Percentiles rank a stretch among this genome's conserved stretches.
Evolutionary conservation across 2,113 vertebrate species (phyloP).

Genomic region (Syrmaticus mikado): DNA sequence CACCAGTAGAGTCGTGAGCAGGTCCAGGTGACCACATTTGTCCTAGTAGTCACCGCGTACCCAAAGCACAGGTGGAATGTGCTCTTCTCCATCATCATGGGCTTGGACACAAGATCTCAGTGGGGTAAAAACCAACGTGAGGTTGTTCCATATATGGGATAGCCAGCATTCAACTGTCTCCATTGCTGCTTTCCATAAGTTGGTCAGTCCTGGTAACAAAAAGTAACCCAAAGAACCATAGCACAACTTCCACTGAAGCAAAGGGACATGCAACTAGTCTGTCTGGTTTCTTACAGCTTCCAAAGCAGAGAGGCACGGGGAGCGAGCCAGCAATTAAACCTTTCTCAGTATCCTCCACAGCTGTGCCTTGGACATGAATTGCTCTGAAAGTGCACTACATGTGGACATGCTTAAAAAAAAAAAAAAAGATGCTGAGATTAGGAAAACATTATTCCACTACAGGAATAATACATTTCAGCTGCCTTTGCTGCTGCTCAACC

Average conservation of each 20-base stretch:
- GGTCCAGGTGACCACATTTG: background rate
- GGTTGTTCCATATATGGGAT: background rate
- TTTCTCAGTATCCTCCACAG: slow-evolving; percentile 36
- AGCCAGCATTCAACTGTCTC: background rate
- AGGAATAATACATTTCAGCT: slow-evolving; percentile 66
- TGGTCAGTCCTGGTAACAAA: background rate
- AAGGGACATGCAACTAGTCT: background rate
- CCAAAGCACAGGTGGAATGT: background rate
- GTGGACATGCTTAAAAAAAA: slow-evolving; percentile 58
- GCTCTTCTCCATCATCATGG: background rate
- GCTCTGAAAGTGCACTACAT: slow-evolving; percentile 45
- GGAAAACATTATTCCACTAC: slow-evolving; percentile 65
- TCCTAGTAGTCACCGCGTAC: fast-evolving
- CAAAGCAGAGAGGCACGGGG: background rate
- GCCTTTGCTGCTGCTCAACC: background rate
- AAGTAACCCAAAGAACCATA: background rate
- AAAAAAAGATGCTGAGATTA: slow-evolving; percentile 70
- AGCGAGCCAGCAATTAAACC: background rate
- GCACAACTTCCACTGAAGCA: background rate
- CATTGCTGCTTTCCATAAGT: background rate
- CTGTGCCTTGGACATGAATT: slow-evolving; percentile 41
- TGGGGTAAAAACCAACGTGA: background rate
- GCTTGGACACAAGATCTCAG: background rate
- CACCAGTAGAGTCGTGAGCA: background rate
- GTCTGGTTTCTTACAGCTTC: background rate